A percentile compares a stretch with the other conserved stretches of the same genome.
phyloP scores from a whole-genome alignment of 2,888 invertebrate species.

The Sminthurinus aureus region DNA sequence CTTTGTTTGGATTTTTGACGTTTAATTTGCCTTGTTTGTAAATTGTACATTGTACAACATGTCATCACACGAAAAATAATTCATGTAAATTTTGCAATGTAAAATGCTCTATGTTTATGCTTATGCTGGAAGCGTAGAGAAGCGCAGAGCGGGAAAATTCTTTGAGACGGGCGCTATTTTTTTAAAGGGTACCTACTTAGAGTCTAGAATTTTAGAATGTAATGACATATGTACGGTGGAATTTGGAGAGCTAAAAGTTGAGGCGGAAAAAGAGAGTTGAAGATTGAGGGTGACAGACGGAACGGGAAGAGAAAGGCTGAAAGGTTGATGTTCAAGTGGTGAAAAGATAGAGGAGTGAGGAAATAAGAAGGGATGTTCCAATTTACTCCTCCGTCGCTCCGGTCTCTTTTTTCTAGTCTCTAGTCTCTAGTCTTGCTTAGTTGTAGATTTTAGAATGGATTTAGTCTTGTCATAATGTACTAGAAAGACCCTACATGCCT shows the following conservation, averaged over 20 bases:
- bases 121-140: too few relatives aligned
- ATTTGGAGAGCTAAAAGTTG: neutral
- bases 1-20: too few relatives aligned
- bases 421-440: neutral
- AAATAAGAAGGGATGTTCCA: neutral
- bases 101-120: too few relatives aligned
- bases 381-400: neutral
- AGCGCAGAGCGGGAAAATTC: too few relatives aligned
- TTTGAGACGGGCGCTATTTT: neutral
- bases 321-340: conserved; percentile 34
- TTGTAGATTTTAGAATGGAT: too few relatives aligned
- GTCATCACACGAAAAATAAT: too few relatives aligned
- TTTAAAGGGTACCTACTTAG: neutral
- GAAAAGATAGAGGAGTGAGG: neutral
- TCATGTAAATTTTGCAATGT: too few relatives aligned
- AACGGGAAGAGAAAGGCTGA: conserved; percentile 26
- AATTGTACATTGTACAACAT: too few relatives aligned
- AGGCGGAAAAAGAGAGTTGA: neutral
- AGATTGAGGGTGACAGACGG: neutral
- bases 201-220: neutral
- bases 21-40: too few relatives aligned
- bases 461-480: neutral
- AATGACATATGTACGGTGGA: neutral
- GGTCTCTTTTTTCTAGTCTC: neutral
- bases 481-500: neutral